Percentiles rank a stretch among this genome's conserved stretches.
Evolutionary conservation across 1,140 invertebrate genomes (phyloP).

Genomic region (Polypedilum pembai): DNA sequence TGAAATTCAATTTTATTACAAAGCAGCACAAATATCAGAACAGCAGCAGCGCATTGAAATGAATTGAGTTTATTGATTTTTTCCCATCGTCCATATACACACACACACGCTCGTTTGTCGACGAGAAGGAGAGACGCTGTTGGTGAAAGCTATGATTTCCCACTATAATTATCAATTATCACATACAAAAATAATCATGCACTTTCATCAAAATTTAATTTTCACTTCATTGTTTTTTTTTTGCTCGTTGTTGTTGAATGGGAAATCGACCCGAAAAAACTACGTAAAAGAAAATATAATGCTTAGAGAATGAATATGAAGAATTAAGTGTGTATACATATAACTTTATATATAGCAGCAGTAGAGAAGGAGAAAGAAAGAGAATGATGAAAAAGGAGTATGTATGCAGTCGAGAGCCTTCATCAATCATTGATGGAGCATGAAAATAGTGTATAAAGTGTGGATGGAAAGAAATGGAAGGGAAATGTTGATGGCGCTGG

Average conservation of each 20-base stretch:
- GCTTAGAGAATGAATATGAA: too few relatives aligned
- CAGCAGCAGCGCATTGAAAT: constrained; percentile 9
- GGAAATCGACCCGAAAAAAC: not conserved
- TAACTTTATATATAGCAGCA: too few relatives aligned
- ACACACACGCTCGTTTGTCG: not conserved
- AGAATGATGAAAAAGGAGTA: not conserved
- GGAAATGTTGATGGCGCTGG: not conserved
- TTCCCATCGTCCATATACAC: not conserved
- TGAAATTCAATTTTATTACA: constrained; percentile 14
- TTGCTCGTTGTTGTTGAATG: not conserved
- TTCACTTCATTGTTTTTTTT: not conserved
- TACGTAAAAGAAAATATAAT: not conserved
- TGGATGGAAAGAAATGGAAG: not conserved
- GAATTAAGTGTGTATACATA: too few relatives aligned
- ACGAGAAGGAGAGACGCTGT: not conserved
- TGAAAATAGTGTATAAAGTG: constrained; percentile 2
- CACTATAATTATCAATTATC: constrained; percentile 26
- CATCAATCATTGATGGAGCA: constrained; percentile 5
- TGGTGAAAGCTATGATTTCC: not conserved
- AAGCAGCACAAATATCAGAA: constrained; percentile 2
- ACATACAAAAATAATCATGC: constrained; percentile 15
- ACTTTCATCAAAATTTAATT: constrained; percentile 22
- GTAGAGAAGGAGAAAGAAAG: not conserved
- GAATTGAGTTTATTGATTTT: constrained; percentile 7
- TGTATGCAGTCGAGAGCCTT: not conserved